These are phyloP conservation scores for Hippocampus kuda DNA, from an alignment of 2,797 vertebrate genomes.

Conservation along the genomic window DNA sequence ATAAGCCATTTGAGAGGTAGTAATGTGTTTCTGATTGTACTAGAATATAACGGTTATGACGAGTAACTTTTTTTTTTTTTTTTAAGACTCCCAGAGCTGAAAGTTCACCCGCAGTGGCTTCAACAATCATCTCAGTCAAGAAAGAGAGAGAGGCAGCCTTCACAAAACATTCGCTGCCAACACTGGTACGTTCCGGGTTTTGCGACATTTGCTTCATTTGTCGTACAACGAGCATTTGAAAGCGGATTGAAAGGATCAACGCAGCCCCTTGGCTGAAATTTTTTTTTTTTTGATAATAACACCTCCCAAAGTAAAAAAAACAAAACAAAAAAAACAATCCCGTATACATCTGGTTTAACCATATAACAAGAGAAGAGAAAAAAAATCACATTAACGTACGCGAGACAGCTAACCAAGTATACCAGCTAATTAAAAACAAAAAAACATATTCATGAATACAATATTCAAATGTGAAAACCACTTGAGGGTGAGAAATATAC, in stretches of 20 bases:
- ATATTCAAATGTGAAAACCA: slow-evolving; percentile 81
- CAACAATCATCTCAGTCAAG: too few relatives aligned
- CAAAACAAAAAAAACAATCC: slow-evolving; percentile 70
- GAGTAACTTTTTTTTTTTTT: slow-evolving; percentile 63
- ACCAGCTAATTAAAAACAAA: slow-evolving; percentile 78
- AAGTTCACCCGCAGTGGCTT: slow-evolving; percentile 27
- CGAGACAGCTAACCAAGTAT: slow-evolving; percentile 60
- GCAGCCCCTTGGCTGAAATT: slow-evolving; percentile 55
- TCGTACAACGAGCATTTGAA: background rate
- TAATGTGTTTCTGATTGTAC: slow-evolving; percentile 88
- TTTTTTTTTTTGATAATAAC: slow-evolving; percentile 37
- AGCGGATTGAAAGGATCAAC: slow-evolving; percentile 26
- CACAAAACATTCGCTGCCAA: background rate
- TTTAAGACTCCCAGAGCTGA: slow-evolving; percentile 61
- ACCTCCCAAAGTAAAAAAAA: slow-evolving; percentile 77
- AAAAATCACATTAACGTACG: slow-evolving; percentile 90
- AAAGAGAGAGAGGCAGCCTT: background rate
- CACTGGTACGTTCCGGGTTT: too few relatives aligned
- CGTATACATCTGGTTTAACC: slow-evolving; percentile 85
- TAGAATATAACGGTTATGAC: slow-evolving; percentile 72
- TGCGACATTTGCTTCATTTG: background rate
- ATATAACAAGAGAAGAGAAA: slow-evolving; percentile 72
- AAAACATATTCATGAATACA: slow-evolving; percentile 74
- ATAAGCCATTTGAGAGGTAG: slow-evolving; percentile 89
- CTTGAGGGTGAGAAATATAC: slow-evolving; percentile 70